These are phyloP conservation scores for Morbakka virulenta DNA, from an alignment of 30 jellyfish, hydroid and myxozoan species.

Conservation along the genomic window DNA sequence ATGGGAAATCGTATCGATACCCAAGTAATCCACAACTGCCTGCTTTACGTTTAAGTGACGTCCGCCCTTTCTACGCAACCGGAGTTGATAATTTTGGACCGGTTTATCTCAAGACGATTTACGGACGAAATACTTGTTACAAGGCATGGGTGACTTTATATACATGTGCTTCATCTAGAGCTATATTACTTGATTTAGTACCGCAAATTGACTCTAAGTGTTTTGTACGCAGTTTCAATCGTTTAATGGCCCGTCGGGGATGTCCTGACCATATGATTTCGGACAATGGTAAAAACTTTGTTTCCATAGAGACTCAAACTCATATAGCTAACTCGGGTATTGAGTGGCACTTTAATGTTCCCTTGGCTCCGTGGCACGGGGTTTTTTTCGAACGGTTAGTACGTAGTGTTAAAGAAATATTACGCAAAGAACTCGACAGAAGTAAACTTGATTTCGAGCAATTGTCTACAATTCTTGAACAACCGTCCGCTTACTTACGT, in stretches of 20 bases:
- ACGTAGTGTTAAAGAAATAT: background rate
- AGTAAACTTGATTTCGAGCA: background rate
- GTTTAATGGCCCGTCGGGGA: slow-evolving; percentile 49
- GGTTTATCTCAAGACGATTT: too few species aligned
- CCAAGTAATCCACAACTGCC: too few species aligned
- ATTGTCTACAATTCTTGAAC: too few species aligned
- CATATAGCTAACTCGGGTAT: background rate
- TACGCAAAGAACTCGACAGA: background rate
- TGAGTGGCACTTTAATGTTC: slow-evolving; percentile 9
- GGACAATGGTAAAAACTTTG: slow-evolving; percentile 39
- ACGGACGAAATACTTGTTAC: too few species aligned
- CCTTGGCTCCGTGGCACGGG: slow-evolving; percentile 17
- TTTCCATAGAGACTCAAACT: background rate
- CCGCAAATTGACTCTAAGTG: background rate
- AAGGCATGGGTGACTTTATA: slow-evolving; percentile 8
- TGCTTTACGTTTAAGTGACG: too few species aligned
- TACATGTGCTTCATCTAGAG: slow-evolving; percentile 61
- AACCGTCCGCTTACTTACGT: too few species aligned
- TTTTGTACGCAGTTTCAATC: slow-evolving; percentile 25
- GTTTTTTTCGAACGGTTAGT: background rate
- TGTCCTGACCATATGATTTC: slow-evolving; percentile 28
- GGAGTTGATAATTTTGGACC: too few species aligned
- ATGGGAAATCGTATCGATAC: too few species aligned
- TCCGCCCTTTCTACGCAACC: too few species aligned
- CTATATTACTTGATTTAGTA: slow-evolving; percentile 25